Conservation (phyloP, 2,113 vertebrate species). For the Cryptomyrus ogoouensis region DNA sequence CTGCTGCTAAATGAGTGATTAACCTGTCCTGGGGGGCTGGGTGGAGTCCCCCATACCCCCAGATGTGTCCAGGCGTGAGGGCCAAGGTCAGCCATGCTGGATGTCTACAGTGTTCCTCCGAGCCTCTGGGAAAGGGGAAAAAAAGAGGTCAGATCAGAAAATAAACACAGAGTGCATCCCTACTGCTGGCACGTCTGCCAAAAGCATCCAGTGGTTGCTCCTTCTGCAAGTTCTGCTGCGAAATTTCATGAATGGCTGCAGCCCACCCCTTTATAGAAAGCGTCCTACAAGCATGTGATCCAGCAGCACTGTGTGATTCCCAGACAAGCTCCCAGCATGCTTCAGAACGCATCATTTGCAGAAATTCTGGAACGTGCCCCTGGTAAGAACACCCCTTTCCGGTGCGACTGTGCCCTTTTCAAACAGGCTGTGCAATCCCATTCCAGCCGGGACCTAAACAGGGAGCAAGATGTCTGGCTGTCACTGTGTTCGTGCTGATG, state of each 20-base stretch:
- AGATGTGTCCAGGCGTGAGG: not conserved
- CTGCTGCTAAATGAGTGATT: not conserved
- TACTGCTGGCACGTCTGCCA: not conserved
- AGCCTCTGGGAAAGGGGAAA: not conserved
- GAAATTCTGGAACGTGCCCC: not conserved
- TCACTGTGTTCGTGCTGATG: constrained; percentile 17
- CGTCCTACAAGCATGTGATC: not conserved
- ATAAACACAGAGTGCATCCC: not conserved
- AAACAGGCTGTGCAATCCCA: not conserved
- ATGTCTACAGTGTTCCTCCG: not conserved
- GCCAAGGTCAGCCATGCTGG: not conserved
- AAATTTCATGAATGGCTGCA: not conserved
- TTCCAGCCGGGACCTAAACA: not conserved
- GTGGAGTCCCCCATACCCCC: not conserved
- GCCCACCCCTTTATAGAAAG: not conserved
- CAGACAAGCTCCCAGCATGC: not conserved
- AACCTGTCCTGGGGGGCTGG: not conserved
- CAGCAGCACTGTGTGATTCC: not conserved
- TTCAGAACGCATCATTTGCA: too few species aligned
- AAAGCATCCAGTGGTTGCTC: not conserved
- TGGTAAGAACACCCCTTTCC: not conserved
- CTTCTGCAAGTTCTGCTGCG: not conserved
- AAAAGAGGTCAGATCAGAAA: not conserved
- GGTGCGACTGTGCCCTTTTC: not conserved
- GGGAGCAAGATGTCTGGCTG: not conserved